A percentile compares a stretch with the other conserved stretches of the same genome.
phyloP scores from a whole-genome alignment of 2,113 vertebrate genomes.

The Chaenocephalus aceratus region DNA sequence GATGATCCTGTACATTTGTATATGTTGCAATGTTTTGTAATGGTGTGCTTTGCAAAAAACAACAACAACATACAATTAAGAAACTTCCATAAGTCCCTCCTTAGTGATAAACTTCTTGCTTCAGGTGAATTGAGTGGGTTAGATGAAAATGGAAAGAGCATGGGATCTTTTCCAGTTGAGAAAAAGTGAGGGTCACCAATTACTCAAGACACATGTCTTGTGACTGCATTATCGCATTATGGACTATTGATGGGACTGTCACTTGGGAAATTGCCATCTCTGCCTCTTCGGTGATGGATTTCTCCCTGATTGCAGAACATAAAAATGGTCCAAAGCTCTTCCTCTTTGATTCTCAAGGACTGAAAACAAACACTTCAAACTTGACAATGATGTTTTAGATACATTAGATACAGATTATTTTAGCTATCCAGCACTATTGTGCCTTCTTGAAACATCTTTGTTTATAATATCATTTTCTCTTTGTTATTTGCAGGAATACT shows the following conservation, averaged over 20 bases:
- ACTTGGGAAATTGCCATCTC: slow-evolving; percentile 47
- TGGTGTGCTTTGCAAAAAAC: background rate
- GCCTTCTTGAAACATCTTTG: background rate
- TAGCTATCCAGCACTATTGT: background rate
- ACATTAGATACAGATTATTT: background rate
- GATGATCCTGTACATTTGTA: slow-evolving; percentile 1
- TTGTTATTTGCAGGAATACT: background rate
- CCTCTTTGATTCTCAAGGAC: slow-evolving; percentile 18
- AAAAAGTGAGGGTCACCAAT: slow-evolving; percentile 40
- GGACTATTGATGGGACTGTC: slow-evolving; percentile 46
- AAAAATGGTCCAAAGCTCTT: slow-evolving; percentile 32
- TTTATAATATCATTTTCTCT: background rate
- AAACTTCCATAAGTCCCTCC: no score
- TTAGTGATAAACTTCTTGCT: slow-evolving; percentile 8
- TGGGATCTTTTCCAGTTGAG: slow-evolving; percentile 29
- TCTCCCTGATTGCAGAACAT: slow-evolving; percentile 43
- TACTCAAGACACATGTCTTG: slow-evolving; percentile 45
- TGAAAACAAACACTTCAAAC: slow-evolving; percentile 28
- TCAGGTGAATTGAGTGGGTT: background rate
- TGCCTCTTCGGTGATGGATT: slow-evolving; percentile 52
- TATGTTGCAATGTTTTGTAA: background rate
- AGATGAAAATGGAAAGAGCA: slow-evolving; percentile 3
- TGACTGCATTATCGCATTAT: slow-evolving; percentile 56
- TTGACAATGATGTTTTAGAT: slow-evolving; percentile 13
- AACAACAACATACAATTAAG: background rate